Base-by-base conservation (phyloP, 2,888 invertebrate genomes). In the Nineta flava region DNA sequence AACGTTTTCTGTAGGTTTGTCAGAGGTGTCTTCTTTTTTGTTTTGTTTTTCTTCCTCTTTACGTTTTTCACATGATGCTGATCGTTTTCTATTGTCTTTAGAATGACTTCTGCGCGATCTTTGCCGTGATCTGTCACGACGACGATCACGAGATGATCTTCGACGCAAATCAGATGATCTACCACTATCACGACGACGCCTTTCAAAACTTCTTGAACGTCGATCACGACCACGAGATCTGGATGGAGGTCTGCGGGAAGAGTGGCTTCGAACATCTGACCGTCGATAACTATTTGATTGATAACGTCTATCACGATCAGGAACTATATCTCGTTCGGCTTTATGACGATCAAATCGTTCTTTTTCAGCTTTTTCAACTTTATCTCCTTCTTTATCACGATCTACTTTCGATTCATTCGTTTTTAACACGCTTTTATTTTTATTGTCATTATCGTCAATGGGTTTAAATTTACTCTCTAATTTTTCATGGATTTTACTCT, bases 81-180 rank as follows among this genome's bases (percentile, higher is more conserved):
- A 45, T 32, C 49, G 43, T 19, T 41, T 19, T 21, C 38, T 15
- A 35, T 32, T 45, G 47, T 60, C 61, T 9, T 64, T 61, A 13
- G 58, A 55, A 12, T 54, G 34, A 17, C 50, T 51, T 26, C 55
- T 55, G 5, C 54, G 55, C 3, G 51, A 49, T 54, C 52, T 54
- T 34, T 59, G 57, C 34, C 57, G 55, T 19, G 60, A 61, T 50
- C 57, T 53, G 15, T 59, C 57, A 31, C 55, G 54, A 10, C 19
- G 17, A 5, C 34, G 9, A 16, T n/a, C 15, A 10, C 46, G 34
- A 2, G 34, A 34, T 13, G 21, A n/a, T 12, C 44, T 16, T n/a
- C 34, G n/a, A 21, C 46, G 34, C n/a, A n/a, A 12, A 16, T 16
- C 17, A 9, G 16, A 16, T 5, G 34, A 34, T 2, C 46, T 42